These are phyloP conservation scores for Neuroterus valhalla DNA, from an alignment of 1,140 invertebrate species.

Conservation along the genomic window DNA sequence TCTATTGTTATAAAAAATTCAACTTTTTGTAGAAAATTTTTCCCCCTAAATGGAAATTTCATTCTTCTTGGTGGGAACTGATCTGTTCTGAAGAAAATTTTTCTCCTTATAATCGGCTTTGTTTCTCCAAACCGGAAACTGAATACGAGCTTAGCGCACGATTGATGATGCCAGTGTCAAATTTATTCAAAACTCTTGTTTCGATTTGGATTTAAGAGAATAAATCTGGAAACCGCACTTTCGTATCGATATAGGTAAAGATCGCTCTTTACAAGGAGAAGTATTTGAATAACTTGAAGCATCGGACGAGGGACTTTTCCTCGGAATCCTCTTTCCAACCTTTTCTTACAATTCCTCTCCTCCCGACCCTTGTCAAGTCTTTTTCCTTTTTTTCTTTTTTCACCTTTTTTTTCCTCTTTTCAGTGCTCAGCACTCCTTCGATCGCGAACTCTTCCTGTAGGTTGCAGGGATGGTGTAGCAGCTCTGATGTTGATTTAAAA, in stretches of 20 bases:
- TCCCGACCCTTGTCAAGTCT: no score
- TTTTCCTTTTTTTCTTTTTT: no score
- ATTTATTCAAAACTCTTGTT: no score
- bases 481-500: constrained; percentile 26
- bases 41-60: no score
- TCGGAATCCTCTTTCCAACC: constrained; percentile 11
- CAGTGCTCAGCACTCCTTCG: background rate
- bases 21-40: no score
- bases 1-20: no score
- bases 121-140: no score
- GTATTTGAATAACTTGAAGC: constrained; percentile 16
- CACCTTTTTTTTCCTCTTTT: constrained; percentile 9
- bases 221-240: constrained; percentile 21
- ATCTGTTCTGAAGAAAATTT: no score
- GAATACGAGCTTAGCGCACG: no score
- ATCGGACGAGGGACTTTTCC: constrained; percentile 6
- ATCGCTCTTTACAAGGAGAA: background rate
- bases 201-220: background rate
- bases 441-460: constrained; percentile 5
- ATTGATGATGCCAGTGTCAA: no score
- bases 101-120: no score
- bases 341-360: constrained; percentile 4
- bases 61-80: no score
- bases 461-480: constrained; percentile 23
- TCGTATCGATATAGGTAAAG: background rate